phyloP scores from a whole-genome alignment of 2,888 invertebrate genomes.

The Platycheirus rosarum region DNA sequence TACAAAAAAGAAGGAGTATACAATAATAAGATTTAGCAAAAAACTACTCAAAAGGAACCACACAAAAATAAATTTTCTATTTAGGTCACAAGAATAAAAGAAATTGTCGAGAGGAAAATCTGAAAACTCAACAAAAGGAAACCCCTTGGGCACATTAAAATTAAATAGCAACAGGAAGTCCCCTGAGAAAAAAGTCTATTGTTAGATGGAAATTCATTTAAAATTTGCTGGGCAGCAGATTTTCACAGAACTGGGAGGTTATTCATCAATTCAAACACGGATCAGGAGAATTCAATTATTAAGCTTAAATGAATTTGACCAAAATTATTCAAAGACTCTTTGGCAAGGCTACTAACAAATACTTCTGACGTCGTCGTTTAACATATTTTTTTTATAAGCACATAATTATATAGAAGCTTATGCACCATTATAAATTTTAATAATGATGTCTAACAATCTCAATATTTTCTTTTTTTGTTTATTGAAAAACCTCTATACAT shows the following conservation, averaged over 20 bases:
- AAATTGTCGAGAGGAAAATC: constrained; percentile 22
- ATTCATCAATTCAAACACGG: neutral
- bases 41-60: neutral
- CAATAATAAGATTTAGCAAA: neutral
- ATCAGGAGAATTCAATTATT: neutral
- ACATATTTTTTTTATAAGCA: no score
- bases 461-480: no score
- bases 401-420: no score
- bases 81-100: constrained; percentile 32
- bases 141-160: constrained; percentile 12
- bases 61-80: neutral
- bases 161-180: constrained; percentile 18
- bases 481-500: no score
- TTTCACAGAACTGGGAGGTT: constrained; percentile 3
- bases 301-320: constrained; percentile 21
- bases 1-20: no score
- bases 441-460: no score
- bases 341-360: no score
- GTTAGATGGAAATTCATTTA: neutral
- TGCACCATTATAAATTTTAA: no score
- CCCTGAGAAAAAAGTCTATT: neutral
- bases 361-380: no score
- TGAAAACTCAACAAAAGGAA: neutral
- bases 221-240: neutral
- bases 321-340: neutral